A percentile compares a stretch with the other conserved stretches of the same genome.
Evolutionary conservation across 1,140 invertebrate species (phyloP).

Genomic region (Drosophila pallidifrons): DNA sequence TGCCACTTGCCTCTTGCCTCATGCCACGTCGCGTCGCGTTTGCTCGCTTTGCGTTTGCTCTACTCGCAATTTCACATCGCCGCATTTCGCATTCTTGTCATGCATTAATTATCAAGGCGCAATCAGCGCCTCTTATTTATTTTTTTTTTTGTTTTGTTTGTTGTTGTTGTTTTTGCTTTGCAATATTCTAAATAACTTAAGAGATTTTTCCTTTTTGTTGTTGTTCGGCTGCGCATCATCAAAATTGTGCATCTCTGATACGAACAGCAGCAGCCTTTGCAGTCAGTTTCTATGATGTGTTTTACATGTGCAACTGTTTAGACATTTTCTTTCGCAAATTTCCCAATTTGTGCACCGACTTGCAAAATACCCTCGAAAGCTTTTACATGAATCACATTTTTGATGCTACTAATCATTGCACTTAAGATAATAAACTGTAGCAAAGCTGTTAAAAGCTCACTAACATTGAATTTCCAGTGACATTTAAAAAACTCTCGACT

Average conservation of each 20-base stretch:
- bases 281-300: constrained; percentile 18
- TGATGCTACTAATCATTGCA: not conserved
- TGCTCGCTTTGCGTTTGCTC: not conserved
- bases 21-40: not conserved
- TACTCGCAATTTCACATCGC: constrained; percentile 9
- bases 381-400: not conserved
- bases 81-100: constrained; percentile 62
- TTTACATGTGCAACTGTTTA: constrained; percentile 6
- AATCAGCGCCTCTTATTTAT: constrained; percentile 46
- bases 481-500: no score
- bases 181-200: constrained; percentile 41
- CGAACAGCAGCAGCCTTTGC: constrained; percentile 21
- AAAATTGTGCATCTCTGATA: constrained; percentile 59
- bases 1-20: not conserved
- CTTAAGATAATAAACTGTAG: no score
- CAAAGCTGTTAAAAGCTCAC: no score
- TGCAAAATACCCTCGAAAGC: constrained; percentile 1
- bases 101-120: constrained; percentile 75
- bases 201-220: constrained; percentile 5
- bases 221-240: constrained; percentile 57
- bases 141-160: constrained; percentile 2
- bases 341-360: not conserved
- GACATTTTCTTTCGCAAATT: constrained; percentile 6
- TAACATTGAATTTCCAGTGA: no score
- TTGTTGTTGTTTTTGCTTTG: constrained; percentile 25